These are phyloP conservation scores for Acleris holmiana DNA, from an alignment of 2,888 invertebrate species.

Conservation along the genomic window DNA sequence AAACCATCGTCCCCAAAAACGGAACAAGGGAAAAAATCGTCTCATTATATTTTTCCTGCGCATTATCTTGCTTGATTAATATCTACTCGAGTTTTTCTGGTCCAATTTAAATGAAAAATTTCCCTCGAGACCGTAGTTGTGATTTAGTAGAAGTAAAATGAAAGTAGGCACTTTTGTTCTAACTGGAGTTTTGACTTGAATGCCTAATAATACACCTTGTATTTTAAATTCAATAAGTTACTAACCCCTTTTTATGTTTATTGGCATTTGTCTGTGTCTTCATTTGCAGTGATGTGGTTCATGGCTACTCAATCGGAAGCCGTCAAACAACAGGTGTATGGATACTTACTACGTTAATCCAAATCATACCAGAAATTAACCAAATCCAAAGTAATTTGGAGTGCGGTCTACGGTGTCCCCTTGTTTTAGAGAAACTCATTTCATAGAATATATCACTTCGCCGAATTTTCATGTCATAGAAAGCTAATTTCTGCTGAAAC, in stretches of 20 bases:
- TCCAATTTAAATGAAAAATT: constrained; percentile 77
- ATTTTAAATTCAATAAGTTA: background rate
- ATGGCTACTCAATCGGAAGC: no score
- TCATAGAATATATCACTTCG: no score
- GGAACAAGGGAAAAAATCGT: constrained; percentile 36
- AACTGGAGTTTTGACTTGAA: background rate
- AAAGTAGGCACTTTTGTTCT: constrained; percentile 7
- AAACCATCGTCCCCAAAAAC: constrained; percentile 12
- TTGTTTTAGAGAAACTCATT: no score
- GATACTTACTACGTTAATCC: no score
- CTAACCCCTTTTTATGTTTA: background rate
- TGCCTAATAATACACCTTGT: no score
- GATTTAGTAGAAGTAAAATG: constrained; percentile 48
- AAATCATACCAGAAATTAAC: no score
- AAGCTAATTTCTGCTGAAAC: no score
- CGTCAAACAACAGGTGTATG: no score
- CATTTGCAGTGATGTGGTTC: no score
- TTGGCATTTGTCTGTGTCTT: background rate
- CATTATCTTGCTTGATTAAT: constrained; percentile 67
- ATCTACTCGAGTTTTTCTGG: constrained; percentile 59
- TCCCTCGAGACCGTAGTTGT: constrained; percentile 65
- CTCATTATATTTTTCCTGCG: constrained; percentile 52
- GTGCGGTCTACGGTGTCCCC: no score
- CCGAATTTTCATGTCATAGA: no score
- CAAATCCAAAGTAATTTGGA: no score